Evolutionary conservation across 2,797 vertebrate genomes (phyloP).

Genomic region (Phalloptychus januarius): DNA sequence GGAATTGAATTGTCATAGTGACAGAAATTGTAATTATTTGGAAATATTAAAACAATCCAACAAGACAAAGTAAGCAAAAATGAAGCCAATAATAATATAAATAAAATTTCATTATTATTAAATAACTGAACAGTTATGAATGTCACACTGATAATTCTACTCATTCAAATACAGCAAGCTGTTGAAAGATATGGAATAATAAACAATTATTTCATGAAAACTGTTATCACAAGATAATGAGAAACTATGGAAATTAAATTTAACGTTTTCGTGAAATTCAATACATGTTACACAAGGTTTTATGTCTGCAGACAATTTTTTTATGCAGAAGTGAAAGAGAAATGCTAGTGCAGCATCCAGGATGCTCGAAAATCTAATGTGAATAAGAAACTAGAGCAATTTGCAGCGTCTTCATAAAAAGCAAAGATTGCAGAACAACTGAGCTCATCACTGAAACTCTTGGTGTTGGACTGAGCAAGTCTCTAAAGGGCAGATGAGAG

Average conservation of each 20-base stretch:
- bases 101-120: too few relatives aligned
- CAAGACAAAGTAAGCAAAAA: neutral
- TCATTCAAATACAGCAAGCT: neutral
- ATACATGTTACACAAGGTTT: neutral
- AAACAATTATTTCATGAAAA: neutral
- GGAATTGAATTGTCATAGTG: too few relatives aligned
- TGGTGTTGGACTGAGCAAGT: neutral
- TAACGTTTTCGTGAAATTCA: neutral
- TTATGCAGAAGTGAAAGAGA: neutral
- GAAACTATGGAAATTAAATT: neutral
- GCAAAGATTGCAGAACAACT: neutral
- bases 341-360: neutral
- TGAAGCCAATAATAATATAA: neutral
- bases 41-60: too few relatives aligned
- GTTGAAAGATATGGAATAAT: neutral
- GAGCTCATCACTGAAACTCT: neutral
- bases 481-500: constrained; percentile 53
- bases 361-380: neutral
- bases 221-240: neutral
- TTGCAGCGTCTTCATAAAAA: neutral
- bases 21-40: too few relatives aligned
- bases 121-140: too few relatives aligned
- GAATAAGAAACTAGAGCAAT: neutral
- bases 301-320: neutral
- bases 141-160: too few relatives aligned